Base-by-base conservation (phyloP, 2,797 vertebrate genomes). In the Poeciliopsis presidionis region DNA sequence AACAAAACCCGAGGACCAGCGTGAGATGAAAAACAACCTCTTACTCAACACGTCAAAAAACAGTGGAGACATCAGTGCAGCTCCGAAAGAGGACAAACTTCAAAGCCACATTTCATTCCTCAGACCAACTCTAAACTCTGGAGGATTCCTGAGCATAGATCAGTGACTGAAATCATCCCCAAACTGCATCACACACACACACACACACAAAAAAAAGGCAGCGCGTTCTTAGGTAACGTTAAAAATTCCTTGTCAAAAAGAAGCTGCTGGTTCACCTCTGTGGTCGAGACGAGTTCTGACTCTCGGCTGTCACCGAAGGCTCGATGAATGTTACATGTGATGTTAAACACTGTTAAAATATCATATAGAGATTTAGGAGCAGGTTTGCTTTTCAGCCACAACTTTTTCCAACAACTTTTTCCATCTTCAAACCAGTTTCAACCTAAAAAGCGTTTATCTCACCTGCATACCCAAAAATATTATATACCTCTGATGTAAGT, bases 41-140 rank as follows among this genome's bases (percentile, higher is more conserved):
- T 72, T 63, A 63, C 45, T 61, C 53, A 63, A n/a, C 33, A 41
- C 69, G 73, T 77, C 57, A 75, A 75, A 75, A 30, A 80, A 80
- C 74, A 80, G 75, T 43, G 5, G 53, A 80, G 47, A 59, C 67
- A 33, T 43, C 67, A 25, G 76, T 71, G 57, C 46, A 65, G 33
- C 57, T 65, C 55, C 65, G 71, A 65, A 80, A 75, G 55, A 75
- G 67, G 73, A 51, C 45, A 63, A 18, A 61, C 67, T 72, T 80
- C 79, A 80, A 80, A 80, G 78, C 65, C 28, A 28, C 5, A 49
- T 47, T 79, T 79, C 28, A 74, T 55, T 74, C 73, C 72, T 75
- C 53, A 72, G 30, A 46, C 73, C 43, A 61, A 51, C 55, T 65
- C 28, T 43, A 63, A 25, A 69, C 47, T 39, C 78, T 53, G 39